Conservation (phyloP, 2,888 invertebrate genomes). For the Dasysyrphus albostriatus region DNA sequence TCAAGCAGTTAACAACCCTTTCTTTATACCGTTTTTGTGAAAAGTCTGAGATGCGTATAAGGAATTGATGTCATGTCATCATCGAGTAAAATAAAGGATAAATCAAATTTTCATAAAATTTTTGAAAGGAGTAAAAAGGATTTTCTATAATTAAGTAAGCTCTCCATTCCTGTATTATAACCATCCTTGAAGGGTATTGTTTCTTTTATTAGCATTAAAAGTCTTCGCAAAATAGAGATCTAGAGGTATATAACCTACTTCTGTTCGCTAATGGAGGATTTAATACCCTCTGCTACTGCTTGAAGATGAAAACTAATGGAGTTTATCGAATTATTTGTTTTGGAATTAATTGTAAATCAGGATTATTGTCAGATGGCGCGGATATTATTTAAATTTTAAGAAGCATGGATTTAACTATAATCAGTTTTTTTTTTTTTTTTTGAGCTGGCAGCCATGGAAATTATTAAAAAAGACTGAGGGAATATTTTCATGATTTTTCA, state of each 20-base stretch:
- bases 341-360: constrained; percentile 62
- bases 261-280: constrained; percentile 63
- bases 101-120: constrained; percentile 84
- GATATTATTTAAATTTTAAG: constrained; percentile 7
- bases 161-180: constrained; percentile 30
- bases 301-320: constrained; percentile 61
- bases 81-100: constrained; percentile 81
- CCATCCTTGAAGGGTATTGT: constrained; percentile 41
- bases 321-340: constrained; percentile 63
- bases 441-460: background rate
- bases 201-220: constrained; percentile 24
- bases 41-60: constrained; percentile 31
- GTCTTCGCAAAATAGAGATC: constrained; percentile 6
- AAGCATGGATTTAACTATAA: background rate
- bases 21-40: constrained; percentile 21
- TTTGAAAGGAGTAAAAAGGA: constrained; percentile 76
- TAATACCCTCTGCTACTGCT: constrained; percentile 40
- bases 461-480: background rate
- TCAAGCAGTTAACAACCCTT: constrained; percentile 55
- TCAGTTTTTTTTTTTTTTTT: background rate
- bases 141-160: constrained; percentile 75
- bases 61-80: constrained; percentile 47
- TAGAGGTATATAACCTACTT: constrained; percentile 9
- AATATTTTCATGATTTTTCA: no score
- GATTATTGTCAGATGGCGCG: constrained; percentile 59